phyloP scores from a whole-genome alignment of 2,888 invertebrate species.

The Mythimna vitellina region DNA sequence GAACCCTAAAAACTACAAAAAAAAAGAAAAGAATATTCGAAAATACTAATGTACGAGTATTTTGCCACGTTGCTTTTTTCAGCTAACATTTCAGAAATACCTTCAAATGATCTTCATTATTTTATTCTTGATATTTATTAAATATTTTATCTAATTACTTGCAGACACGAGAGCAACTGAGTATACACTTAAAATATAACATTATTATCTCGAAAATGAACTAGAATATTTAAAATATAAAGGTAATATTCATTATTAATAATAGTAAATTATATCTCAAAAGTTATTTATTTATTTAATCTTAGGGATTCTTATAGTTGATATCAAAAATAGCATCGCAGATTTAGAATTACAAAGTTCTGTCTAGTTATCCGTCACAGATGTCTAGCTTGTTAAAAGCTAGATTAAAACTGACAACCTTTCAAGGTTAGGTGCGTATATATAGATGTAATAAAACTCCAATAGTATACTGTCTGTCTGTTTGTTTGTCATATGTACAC shows the following conservation, averaged over 20 bases:
- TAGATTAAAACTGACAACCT: neutral
- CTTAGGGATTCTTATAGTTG: neutral
- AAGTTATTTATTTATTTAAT: constrained; percentile 9
- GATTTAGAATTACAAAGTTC: neutral
- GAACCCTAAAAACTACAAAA: too few relatives aligned
- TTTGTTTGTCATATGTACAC: too few relatives aligned
- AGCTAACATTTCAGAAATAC: neutral
- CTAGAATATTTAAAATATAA: neutral
- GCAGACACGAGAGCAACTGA: neutral
- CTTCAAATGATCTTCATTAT: neutral
- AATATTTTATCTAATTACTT: constrained; percentile 4
- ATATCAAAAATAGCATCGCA: constrained; percentile 4
- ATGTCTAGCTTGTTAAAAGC: constrained; percentile 4
- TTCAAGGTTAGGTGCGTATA: neutral
- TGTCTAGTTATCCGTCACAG: constrained; percentile 22
- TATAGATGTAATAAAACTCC: neutral
- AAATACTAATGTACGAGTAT: neutral
- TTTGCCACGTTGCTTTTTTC: neutral
- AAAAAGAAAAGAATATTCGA: neutral
- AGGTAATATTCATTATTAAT: constrained; percentile 9
- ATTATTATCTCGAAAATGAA: constrained; percentile 1
- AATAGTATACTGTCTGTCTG: too few relatives aligned
- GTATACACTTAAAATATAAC: constrained; percentile 4
- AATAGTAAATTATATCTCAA: too few relatives aligned
- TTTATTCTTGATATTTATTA: constrained; percentile 5